Evolutionary conservation across 2,888 invertebrate species (phyloP).

Genomic region (Phengaris alcon): DNA sequence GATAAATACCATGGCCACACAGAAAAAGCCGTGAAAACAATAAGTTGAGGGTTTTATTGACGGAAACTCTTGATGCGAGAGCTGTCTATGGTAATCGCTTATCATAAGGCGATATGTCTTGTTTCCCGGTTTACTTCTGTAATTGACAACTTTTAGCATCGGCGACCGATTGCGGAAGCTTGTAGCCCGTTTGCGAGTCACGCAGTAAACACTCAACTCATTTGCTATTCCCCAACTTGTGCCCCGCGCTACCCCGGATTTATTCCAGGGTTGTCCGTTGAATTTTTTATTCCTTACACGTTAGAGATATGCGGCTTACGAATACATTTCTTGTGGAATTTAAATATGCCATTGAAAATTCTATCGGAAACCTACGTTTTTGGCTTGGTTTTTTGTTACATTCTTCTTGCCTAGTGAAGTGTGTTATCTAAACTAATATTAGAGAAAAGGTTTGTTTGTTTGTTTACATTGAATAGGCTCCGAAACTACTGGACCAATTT

Average conservation of each 20-base stretch:
- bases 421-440: background rate
- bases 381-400: background rate
- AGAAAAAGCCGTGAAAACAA: too few relatives aligned
- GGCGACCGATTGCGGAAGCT: background rate
- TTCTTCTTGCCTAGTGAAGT: background rate
- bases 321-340: constrained; percentile 21
- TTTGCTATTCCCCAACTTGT: constrained; percentile 30
- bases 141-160: background rate
- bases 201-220: constrained; percentile 28
- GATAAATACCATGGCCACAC: too few relatives aligned
- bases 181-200: background rate
- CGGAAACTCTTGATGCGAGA: too few relatives aligned
- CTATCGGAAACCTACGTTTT: constrained; percentile 2
- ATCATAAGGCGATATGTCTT: too few relatives aligned
- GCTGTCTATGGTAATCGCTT: too few relatives aligned
- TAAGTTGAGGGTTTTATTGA: too few relatives aligned
- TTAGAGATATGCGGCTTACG: constrained; percentile 24
- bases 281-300: constrained; percentile 30
- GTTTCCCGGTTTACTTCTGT: too few relatives aligned
- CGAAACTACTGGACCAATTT: too few relatives aligned
- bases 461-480: too few relatives aligned
- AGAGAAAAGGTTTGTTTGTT: too few relatives aligned
- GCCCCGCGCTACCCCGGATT: constrained; percentile 17
- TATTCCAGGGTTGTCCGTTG: constrained; percentile 28
- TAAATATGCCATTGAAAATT: constrained; percentile 12